Percentiles rank a stretch among this genome's conserved stretches.
Conservation (phyloP, 2,888 invertebrate genomes). For the Sphaerophoria taeniata region DNA sequence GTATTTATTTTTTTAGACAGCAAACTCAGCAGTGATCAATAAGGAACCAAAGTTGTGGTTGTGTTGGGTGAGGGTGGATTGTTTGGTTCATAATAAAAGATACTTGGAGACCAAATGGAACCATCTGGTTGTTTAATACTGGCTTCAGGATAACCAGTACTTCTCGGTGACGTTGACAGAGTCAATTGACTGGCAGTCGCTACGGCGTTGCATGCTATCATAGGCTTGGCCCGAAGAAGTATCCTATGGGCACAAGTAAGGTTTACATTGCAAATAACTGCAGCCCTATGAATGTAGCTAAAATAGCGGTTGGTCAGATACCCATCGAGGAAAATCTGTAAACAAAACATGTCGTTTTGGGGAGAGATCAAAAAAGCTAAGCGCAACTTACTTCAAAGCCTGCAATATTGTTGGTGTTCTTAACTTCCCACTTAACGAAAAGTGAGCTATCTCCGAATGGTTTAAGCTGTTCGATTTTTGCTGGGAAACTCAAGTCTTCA, state of each 20-base stretch:
- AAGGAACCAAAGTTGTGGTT: background rate
- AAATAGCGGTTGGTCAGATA: slow-evolving; percentile 80
- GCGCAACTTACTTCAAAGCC: slow-evolving; percentile 80
- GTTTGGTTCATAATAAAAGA: slow-evolving; percentile 63
- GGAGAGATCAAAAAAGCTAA: background rate
- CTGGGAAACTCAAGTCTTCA: slow-evolving; percentile 76
- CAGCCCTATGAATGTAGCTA: slow-evolving; percentile 78
- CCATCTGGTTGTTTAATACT: slow-evolving; percentile 46
- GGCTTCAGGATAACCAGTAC: slow-evolving; percentile 16
- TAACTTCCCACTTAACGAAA: slow-evolving; percentile 79
- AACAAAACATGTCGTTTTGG: background rate
- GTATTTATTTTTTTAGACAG: slow-evolving; percentile 11
- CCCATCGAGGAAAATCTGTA: slow-evolving; percentile 81
- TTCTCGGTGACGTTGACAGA: background rate
- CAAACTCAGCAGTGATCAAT: background rate
- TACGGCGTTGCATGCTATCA: background rate
- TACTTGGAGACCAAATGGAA: slow-evolving; percentile 65
- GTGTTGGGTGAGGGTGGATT: slow-evolving; percentile 28
- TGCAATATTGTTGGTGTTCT: slow-evolving; percentile 78
- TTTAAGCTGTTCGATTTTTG: slow-evolving; percentile 78
- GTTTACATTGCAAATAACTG: slow-evolving; percentile 79
- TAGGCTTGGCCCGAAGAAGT: slow-evolving; percentile 78
- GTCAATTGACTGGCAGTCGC: background rate
- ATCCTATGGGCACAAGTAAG: slow-evolving; percentile 78
- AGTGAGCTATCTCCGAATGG: slow-evolving; percentile 79